Evolutionary conservation across 1,140 invertebrate genomes (phyloP), one percentile per base, ranked within the genome.

Genomic region (Rhagoletis pomonella): DNA sequence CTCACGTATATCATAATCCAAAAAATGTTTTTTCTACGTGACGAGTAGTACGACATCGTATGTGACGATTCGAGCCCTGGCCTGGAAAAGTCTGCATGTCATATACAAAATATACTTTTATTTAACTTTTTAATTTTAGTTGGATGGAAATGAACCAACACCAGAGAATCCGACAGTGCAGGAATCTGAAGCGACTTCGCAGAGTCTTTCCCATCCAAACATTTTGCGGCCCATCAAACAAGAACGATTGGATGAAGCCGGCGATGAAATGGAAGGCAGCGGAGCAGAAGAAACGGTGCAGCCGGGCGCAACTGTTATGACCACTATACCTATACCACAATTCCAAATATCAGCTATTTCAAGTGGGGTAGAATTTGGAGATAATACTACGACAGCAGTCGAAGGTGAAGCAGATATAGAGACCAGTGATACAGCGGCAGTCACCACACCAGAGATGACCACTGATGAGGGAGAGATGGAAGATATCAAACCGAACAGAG

Each of bases 401-500:
- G 44, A 29, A 60, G 42, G 4, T 1, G 47, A 42, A n/a, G 58
- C 19, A n/a, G 50, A 87, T 73, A 12, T 58, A 2, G 19, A 58
- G 69, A 1, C 62, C 5, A 19, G 81, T 1, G 44, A 14, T 29
- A 19, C 42, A n/a, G 19, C 87, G 44, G 19, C n/a, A 42, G 4
- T 50, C 14, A 12, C 19, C 7, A 59, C 44, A 64, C 47, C 42
- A 12, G 39, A 50, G 0, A 50, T 42, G n/a, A 29, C 73, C 17
- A 6, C 5, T 55, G n/a, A 73, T 62, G 10, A 58, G 29, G 19
- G 5, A 3, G 86, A 87, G 7, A 42, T 17, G 39, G 69, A 85
- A 47, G 91, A 92, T 89, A 88, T 92, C 1, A 92, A 92, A 39
- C 91, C 91, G 1, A 92, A 90, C 88, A 90, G 90, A 42, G 85